Conservation (phyloP, 2,113 vertebrate species). For the Neopipo cinnamomea region DNA sequence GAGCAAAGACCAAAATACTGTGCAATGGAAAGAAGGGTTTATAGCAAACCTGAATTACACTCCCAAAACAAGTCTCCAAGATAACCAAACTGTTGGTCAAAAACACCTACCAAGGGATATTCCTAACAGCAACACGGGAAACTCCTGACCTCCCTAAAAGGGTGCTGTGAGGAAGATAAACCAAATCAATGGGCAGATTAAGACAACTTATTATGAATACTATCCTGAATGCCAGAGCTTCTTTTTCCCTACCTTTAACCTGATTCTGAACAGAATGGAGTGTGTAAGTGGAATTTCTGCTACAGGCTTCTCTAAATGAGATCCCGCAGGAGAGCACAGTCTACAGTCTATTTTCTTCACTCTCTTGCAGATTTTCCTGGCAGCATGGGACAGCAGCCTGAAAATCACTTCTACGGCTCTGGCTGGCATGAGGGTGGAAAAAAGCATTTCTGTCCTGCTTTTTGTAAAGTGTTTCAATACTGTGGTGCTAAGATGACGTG, state of each 20-base stretch:
- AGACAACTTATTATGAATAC: not conserved
- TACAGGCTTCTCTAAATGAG: not conserved
- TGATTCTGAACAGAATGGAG: not conserved
- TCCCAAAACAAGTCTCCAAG: not conserved
- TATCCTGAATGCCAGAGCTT: not conserved
- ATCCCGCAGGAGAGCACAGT: not conserved
- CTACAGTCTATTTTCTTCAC: not conserved
- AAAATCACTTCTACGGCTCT: not conserved
- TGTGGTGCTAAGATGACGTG: not conserved
- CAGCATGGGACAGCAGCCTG: not conserved
- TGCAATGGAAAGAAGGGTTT: not conserved
- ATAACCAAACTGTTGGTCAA: not conserved
- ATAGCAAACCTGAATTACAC: not conserved
- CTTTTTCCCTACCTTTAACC: not conserved
- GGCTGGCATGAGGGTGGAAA: not conserved
- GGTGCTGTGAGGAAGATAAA: not conserved
- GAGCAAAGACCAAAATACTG: accelerated
- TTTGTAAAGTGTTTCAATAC: not conserved
- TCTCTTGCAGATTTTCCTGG: not conserved
- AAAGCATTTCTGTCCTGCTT: not conserved
- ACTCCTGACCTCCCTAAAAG: not conserved
- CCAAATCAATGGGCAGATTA: not conserved
- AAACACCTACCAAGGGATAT: not conserved
- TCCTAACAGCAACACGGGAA: not conserved
- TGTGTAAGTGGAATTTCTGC: not conserved